Base-by-base conservation (phyloP, 2,797 vertebrate genomes). In the Gouania willdenowi region DNA sequence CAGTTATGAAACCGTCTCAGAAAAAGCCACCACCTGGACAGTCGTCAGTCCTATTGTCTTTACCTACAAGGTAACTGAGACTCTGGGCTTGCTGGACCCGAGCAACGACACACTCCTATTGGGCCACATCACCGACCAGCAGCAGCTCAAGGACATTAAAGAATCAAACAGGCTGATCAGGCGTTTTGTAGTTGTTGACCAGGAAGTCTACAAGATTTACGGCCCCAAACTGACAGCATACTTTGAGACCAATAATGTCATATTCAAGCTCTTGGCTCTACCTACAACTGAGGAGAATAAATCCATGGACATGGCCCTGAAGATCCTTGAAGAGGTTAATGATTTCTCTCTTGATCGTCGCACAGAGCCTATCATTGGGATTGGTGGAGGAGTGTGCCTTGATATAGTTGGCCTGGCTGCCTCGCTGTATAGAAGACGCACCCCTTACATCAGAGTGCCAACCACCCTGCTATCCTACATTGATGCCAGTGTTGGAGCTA, bases 381-480 rank as follows among this genome's bases (percentile, higher is more conserved):
- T 92, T 0, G 89, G 91, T 1, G 91, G 90, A 2, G 91, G 91
- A 0, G 88, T 91, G 20, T 92, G 91, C 50, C 64, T 92, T 51
- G 91, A 93, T 50, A 87, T 90, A 1, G 91, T 91, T 0, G 90
- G 90, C 2, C 64, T 92, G 0, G 90, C 89, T 0, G 89, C 91
- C 0, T 91, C 90, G 0, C 89, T 92, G 26, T 92, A 90, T 33
- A 63, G 91, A 12, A 82, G 90, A 30, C 88, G 88, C 8, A 92
- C 91, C 0, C 90, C 91, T 8, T 92, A 91, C 70, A 89, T 92
- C 15, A 81, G 90, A 0, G 86, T 92, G 12, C 91, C 91, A 1
- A 93, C 90, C 22, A 92, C 90, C 0, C 88, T 92, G 27, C 79
- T 92, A 13, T 89, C 90, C 3, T 92, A 92, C 0, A 78, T 92